These are phyloP conservation scores for Eospalax fontanierii DNA, from an alignment of 2,797 vertebrate species.

Conservation along the genomic window DNA sequence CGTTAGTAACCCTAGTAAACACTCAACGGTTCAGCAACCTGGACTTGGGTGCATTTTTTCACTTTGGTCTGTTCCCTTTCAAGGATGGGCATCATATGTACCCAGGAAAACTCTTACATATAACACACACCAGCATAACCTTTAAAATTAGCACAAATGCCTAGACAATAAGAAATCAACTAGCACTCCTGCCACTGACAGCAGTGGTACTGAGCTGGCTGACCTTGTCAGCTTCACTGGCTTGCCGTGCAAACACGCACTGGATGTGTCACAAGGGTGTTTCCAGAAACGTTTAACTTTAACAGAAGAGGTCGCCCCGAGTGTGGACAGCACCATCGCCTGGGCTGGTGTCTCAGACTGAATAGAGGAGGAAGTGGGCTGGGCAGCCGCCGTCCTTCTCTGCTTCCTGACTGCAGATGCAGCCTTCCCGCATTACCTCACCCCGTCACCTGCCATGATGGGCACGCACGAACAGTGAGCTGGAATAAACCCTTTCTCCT, in stretches of 20 bases:
- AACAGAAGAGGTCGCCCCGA: not conserved
- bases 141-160: not conserved
- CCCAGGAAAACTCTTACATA: no score
- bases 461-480: not conserved
- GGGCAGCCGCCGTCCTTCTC: no score
- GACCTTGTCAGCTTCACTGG: not conserved
- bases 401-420: not conserved
- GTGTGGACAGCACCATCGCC: not conserved
- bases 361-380: not conserved
- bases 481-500: not conserved
- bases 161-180: not conserved
- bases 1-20: no score
- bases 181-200: not conserved
- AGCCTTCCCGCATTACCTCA: no score
- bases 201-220: not conserved
- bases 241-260: not conserved
- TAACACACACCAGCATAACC: not conserved
- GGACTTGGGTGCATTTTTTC: no score
- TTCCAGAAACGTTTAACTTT: not conserved
- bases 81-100: no score
- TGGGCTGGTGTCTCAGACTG: no score
- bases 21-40: no score
- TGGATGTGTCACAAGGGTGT: not conserved
- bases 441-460: no score
- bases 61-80: no score